Conservation (phyloP, 2,113 vertebrate genomes). For the Bambusicola thoracicus region DNA sequence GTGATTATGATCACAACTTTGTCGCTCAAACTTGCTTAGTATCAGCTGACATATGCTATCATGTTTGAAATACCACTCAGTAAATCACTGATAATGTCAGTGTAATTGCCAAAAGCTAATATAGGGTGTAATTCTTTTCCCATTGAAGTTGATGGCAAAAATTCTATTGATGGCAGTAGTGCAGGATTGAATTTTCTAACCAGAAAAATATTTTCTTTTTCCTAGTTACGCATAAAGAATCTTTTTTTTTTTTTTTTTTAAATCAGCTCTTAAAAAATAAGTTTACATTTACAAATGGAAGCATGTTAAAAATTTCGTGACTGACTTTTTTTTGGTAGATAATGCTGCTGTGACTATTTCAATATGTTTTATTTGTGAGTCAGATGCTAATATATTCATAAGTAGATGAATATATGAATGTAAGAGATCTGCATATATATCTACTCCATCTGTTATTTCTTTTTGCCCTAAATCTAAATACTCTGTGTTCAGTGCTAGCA, state of each 20-base stretch:
- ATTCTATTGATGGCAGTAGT: neutral
- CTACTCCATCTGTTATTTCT: constrained; percentile 55
- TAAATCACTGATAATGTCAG: constrained; percentile 69
- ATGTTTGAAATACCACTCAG: constrained; percentile 59
- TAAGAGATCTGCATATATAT: neutral
- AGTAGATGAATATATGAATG: constrained; percentile 31
- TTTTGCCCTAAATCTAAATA: constrained; percentile 48
- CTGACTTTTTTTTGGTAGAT: neutral
- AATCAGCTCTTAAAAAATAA: neutral
- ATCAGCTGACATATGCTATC: constrained; percentile 54
- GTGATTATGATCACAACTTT: constrained; percentile 57
- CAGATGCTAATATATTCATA: neutral
- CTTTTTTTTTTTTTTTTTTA: neutral
- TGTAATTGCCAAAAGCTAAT: constrained; percentile 61
- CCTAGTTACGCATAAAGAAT: neutral
- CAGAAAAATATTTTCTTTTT: neutral
- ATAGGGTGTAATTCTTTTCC: constrained; percentile 49
- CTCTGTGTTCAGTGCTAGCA: constrained; percentile 7
- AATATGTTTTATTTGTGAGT: constrained; percentile 36
- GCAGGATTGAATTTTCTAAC: neutral
- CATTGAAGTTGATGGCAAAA: constrained; percentile 19
- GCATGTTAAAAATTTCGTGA: neutral
- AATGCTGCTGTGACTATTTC: neutral
- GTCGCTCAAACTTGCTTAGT: constrained; percentile 44
- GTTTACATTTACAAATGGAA: neutral